These are phyloP conservation scores for Nomada lathburiana DNA, from an alignment of 2,888 invertebrate species.

Conservation along the genomic window DNA sequence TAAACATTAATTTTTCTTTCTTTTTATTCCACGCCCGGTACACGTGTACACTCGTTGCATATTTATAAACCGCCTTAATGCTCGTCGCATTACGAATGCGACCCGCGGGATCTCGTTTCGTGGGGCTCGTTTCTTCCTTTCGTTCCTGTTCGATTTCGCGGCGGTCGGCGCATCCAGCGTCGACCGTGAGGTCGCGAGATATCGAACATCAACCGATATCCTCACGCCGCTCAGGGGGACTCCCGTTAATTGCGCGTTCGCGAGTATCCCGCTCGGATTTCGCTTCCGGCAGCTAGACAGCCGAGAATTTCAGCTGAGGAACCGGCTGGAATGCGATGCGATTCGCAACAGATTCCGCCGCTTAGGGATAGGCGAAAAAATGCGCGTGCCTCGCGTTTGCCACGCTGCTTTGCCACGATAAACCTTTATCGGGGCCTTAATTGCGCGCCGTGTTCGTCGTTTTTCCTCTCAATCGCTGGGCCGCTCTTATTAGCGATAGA, in stretches of 20 bases:
- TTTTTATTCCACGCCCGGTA: neutral
- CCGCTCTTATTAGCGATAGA: neutral
- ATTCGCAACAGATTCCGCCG: slow-evolving; percentile 25
- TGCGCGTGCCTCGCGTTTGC: slow-evolving; percentile 15
- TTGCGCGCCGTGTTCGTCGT: slow-evolving; percentile 16
- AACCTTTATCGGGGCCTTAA: slow-evolving; percentile 47
- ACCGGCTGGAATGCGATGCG: slow-evolving; percentile 50
- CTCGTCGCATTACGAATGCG: slow-evolving; percentile 20
- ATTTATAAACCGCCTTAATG: slow-evolving; percentile 44
- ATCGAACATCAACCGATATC: slow-evolving; percentile 51
- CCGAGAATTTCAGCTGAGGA: slow-evolving; percentile 55
- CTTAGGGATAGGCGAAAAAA: slow-evolving; percentile 22
- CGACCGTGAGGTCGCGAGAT: slow-evolving; percentile 34
- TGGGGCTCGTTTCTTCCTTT: slow-evolving; percentile 2
- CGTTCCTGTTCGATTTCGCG: slow-evolving; percentile 15
- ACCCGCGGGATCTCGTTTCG: slow-evolving; percentile 37
- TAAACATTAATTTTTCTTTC: slow-evolving; percentile 32
- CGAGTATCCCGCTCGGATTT: slow-evolving; percentile 62
- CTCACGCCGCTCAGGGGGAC: slow-evolving; percentile 28
- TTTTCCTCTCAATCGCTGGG: neutral
- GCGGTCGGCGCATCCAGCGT: neutral
- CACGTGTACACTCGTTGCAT: slow-evolving; percentile 35
- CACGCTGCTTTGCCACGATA: slow-evolving; percentile 25
- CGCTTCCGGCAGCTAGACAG: slow-evolving; percentile 67
- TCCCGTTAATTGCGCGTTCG: slow-evolving; percentile 63